A percentile compares a stretch with the other conserved stretches of the same genome.
phyloP scores from a whole-genome alignment of 2,113 vertebrate genomes.

The Alaudala cheleensis region DNA sequence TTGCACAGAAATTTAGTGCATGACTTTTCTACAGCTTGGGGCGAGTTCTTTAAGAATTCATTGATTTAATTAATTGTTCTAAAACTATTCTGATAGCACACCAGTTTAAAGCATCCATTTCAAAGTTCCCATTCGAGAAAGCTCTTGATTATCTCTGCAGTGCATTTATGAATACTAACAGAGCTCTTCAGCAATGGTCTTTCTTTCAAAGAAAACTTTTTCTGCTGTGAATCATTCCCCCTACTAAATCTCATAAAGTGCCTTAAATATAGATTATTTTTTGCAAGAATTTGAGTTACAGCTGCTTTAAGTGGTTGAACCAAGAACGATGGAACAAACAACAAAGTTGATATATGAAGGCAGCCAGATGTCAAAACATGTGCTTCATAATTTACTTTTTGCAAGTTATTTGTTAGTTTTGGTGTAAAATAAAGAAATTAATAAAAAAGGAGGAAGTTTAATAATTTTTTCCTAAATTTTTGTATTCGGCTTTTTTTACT shows the following conservation, averaged over 20 bases:
- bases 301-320: background rate
- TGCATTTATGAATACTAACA: background rate
- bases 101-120: background rate
- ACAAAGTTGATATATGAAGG: background rate
- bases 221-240: background rate
- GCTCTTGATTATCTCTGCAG: background rate
- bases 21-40: background rate
- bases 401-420: background rate
- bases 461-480: background rate
- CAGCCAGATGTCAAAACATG: background rate
- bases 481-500: background rate
- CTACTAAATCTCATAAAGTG: background rate
- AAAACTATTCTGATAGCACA: background rate
- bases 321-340: background rate
- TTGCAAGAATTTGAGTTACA: background rate
- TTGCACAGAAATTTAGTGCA: rapidly evolving
- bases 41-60: background rate
- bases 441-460: background rate
- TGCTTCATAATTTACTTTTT: background rate
- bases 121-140: background rate
- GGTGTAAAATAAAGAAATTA: background rate
- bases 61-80: background rate
- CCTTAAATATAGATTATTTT: background rate
- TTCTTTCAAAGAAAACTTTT: background rate
- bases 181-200: background rate